Evolutionary conservation across 2,888 invertebrate species (phyloP), one percentile per base, ranked within the genome.

Genomic region (Hololepta plana): DNA sequence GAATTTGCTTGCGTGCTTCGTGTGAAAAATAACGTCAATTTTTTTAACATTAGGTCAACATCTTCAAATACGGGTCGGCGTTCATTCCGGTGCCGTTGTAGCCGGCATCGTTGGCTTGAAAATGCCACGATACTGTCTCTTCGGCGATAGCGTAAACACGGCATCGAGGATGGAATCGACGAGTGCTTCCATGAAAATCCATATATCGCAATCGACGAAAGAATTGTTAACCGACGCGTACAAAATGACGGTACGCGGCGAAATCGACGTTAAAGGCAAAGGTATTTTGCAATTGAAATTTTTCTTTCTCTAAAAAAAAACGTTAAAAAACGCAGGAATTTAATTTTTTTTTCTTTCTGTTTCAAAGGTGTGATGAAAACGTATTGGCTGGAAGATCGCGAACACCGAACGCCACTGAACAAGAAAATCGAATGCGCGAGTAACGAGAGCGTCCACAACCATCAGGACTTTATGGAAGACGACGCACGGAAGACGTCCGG

Each of bases 121-220:
- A 58, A 90, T 91, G 88, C 90, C 90, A 0, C 57, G 75, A 17
- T 79, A 77, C 51, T 84, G 84, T 41, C 60, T 84, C 1, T 90
- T 90, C 45, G 90, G 90, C 1, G 88, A 88, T 46, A 80, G 84
- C 0, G 90, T 90, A 0, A 85, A 85, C 45, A 85, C 84, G 0
- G 90, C 90, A 0, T 84, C 85, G 0, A 61, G 85, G 15, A 88
- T 93, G 88, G 91, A 91, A 49, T 84, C 85, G 1, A 85, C 85
- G 0, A 82, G 87, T 32, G 73, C 79, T 45, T 77, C 90, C 1
- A 90, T 91, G 84, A 80, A 82, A 53, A 81, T 95, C 33, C 93
- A 95, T 51, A 84, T 95, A 43, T 91, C 93, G 3, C 76, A 91
- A 50, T 75, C 81, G 1, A 91, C 91, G 0, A 71, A 67, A 43